Conservation (phyloP, 2,113 vertebrate species). For the Marmota flaviventris region DNA sequence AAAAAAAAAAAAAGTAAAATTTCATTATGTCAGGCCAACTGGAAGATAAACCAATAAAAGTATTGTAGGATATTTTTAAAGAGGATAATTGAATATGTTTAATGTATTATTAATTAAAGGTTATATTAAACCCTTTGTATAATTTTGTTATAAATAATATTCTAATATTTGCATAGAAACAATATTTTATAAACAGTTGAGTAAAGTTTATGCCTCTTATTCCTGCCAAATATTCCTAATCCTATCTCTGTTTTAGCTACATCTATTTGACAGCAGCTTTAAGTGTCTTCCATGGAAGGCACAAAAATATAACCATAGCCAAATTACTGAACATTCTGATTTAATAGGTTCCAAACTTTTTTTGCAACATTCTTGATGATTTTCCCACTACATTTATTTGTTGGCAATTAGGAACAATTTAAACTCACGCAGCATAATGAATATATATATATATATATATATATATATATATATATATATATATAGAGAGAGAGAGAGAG, state of each 20-base stretch:
- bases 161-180: background rate
- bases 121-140: conserved; percentile 5
- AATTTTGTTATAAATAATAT: background rate
- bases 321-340: conserved; percentile 39
- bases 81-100: background rate
- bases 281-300: background rate
- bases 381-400: background rate
- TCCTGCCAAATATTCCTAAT: background rate
- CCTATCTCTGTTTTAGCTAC: background rate
- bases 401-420: background rate
- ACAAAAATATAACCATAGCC: background rate
- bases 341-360: background rate
- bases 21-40: background rate
- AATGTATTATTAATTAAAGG: background rate
- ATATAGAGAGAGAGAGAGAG: too few species aligned
- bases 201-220: background rate
- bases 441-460: background rate
- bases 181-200: background rate
- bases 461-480: background rate
- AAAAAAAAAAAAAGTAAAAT: background rate
- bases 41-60: background rate
- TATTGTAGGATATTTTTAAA: conserved; percentile 17
- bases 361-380: background rate
- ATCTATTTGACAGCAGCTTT: background rate
- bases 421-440: background rate